These are phyloP conservation scores for Fistularia tabacaria DNA, from an alignment of 2,797 vertebrate genomes.

Conservation along the genomic window DNA sequence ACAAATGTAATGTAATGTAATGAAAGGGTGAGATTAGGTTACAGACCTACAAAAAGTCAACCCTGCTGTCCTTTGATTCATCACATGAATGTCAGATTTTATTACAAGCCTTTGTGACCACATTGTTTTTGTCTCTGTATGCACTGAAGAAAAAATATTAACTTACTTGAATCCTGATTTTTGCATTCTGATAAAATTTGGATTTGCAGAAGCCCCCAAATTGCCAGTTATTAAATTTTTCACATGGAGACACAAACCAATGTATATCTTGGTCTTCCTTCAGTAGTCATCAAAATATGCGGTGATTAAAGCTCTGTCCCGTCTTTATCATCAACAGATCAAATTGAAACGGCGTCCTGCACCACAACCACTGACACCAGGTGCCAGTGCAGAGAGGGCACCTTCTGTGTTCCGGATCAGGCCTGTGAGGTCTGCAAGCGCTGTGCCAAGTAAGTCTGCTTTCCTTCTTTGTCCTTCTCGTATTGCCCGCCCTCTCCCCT, in stretches of 20 bases:
- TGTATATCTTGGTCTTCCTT: background rate
- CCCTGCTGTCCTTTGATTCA: no score
- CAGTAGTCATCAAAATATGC: background rate
- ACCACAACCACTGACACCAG: slow-evolving; percentile 65
- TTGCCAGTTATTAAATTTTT: no score
- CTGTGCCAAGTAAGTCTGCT: slow-evolving; percentile 67
- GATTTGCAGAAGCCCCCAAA: no score
- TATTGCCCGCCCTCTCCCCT: no score
- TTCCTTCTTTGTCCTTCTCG: no score
- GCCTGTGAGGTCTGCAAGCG: slow-evolving; percentile 82
- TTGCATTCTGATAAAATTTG: no score
- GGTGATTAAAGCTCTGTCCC: background rate
- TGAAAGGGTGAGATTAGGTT: slow-evolving; percentile 9
- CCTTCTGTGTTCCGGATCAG: slow-evolving; percentile 76
- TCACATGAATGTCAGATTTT: no score
- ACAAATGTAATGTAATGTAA: slow-evolving; percentile 4
- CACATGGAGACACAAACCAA: background rate
- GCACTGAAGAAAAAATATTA: no score
- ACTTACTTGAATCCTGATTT: no score
- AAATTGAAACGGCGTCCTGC: slow-evolving; percentile 61
- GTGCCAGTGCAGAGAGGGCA: slow-evolving; percentile 69
- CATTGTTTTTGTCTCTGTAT: background rate
- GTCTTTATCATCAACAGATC: slow-evolving; percentile 53
- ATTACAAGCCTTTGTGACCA: no score
- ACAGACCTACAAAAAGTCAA: background rate